These are phyloP conservation scores for Tyrophagus putrescentiae DNA, from an alignment of 1,140 invertebrate genomes.

Conservation along the genomic window DNA sequence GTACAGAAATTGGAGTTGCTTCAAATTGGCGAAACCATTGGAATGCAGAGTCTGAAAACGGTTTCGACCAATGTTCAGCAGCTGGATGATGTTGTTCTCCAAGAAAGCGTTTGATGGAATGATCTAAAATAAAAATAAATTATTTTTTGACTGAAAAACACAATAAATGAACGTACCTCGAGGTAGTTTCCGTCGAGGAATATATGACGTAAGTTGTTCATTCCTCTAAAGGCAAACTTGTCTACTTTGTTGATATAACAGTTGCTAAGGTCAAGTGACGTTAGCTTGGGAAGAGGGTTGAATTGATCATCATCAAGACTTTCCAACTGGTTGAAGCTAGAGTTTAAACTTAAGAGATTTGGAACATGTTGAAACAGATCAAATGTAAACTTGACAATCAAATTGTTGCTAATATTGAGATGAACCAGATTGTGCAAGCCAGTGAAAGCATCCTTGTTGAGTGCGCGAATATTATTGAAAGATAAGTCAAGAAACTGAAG, in stretches of 20 bases:
- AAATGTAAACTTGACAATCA: slow-evolving; percentile 45
- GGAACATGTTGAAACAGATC: slow-evolving; percentile 50
- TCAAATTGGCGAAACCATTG: slow-evolving; percentile 8
- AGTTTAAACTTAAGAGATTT: slow-evolving; percentile 43
- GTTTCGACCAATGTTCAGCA: slow-evolving; percentile 31
- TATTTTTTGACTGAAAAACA: slow-evolving; percentile 7
- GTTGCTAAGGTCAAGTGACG: slow-evolving; percentile 58
- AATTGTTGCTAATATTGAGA: slow-evolving; percentile 69
- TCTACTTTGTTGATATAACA: slow-evolving; percentile 60
- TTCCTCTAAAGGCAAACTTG: slow-evolving; percentile 52
- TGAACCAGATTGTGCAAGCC: slow-evolving; percentile 57
- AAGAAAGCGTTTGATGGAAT: slow-evolving; percentile 23
- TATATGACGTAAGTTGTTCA: slow-evolving; percentile 52
- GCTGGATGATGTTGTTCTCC: slow-evolving; percentile 23
- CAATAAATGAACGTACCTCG: slow-evolving; percentile 48
- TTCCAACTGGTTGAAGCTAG: slow-evolving; percentile 64
- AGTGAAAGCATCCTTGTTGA: slow-evolving; percentile 59
- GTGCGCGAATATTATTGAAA: slow-evolving; percentile 62
- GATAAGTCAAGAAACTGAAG: slow-evolving; percentile 72
- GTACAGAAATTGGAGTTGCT: neutral
- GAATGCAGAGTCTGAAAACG: slow-evolving; percentile 19
- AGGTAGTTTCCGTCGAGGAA: slow-evolving; percentile 63
- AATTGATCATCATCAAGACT: slow-evolving; percentile 37
- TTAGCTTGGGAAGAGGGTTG: slow-evolving; percentile 50
- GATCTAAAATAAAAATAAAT: slow-evolving; percentile 18